phyloP scores from a whole-genome alignment of 1,140 invertebrate species.

The Caenorhabditis brenneri region DNA sequence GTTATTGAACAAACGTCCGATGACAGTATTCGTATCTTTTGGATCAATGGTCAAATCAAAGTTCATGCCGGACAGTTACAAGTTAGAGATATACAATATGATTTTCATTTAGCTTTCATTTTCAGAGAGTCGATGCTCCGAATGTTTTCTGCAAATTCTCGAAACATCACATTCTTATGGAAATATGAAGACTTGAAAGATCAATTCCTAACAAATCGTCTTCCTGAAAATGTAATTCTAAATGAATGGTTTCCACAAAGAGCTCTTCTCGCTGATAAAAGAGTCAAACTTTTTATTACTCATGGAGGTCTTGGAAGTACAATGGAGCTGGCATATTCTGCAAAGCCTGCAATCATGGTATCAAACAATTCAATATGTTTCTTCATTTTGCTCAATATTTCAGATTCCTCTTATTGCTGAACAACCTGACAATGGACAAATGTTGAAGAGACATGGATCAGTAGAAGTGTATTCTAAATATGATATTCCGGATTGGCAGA shows the following conservation, averaged over 20 bases:
- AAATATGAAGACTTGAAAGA: slow-evolving; percentile 52
- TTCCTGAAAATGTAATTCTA: slow-evolving; percentile 48
- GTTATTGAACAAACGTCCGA: slow-evolving; percentile 43
- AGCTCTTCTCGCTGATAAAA: slow-evolving; percentile 57
- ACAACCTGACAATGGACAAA: background rate
- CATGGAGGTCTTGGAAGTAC: slow-evolving; percentile 61
- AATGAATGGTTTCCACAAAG: slow-evolving; percentile 54
- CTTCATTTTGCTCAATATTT: background rate
- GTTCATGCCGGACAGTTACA: slow-evolving; percentile 48
- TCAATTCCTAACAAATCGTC: background rate
- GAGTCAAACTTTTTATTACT: slow-evolving; percentile 60
- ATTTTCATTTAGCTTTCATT: background rate
- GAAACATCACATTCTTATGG: slow-evolving; percentile 55
- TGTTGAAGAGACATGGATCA: background rate
- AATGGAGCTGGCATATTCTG: slow-evolving; percentile 57
- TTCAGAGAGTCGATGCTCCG: slow-evolving; percentile 18
- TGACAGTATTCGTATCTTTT: slow-evolving; percentile 55
- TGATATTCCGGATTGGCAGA: background rate
- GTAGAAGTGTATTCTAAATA: background rate
- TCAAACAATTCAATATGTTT: background rate
- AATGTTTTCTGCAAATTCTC: slow-evolving; percentile 16
- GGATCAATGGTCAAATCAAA: slow-evolving; percentile 53
- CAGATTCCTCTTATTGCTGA: background rate
- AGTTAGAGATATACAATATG: slow-evolving; percentile 5
- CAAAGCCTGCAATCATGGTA: slow-evolving; percentile 59